These are phyloP conservation scores for Kryptolebias ocellatus DNA, from an alignment of 2,797 vertebrate genomes.

Conservation along the genomic window DNA sequence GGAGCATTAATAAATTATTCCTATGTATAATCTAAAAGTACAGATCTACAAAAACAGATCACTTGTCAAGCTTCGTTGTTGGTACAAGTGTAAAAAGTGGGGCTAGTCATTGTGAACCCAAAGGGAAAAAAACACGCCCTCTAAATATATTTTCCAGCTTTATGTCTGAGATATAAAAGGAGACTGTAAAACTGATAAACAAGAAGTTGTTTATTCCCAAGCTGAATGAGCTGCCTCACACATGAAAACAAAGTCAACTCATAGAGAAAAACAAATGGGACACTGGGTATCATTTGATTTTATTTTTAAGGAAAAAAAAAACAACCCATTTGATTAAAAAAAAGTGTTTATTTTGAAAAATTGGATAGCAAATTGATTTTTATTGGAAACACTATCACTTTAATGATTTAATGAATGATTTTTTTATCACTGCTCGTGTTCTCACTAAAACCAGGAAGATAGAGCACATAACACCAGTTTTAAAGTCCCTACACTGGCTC, in stretches of 20 bases:
- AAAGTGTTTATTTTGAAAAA: neutral
- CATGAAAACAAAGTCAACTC: conserved; percentile 3
- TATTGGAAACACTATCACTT: neutral
- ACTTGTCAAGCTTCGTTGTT: conserved; percentile 20
- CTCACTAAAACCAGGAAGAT: too few species aligned
- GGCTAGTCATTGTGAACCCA: conserved; percentile 17
- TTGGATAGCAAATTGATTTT: too few species aligned
- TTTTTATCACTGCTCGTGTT: too few species aligned
- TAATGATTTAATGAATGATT: too few species aligned
- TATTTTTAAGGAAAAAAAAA: neutral
- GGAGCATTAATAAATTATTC: neutral
- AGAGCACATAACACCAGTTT: too few species aligned
- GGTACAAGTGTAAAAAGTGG: conserved; percentile 14
- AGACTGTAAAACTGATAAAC: conserved; percentile 36
- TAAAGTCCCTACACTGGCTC: too few species aligned
- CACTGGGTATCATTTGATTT: neutral
- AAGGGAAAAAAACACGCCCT: conserved; percentile 12
- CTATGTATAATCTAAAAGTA: neutral
- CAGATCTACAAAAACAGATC: conserved; percentile 12
- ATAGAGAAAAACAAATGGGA: conserved; percentile 9
- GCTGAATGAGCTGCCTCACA: conserved; percentile 5
- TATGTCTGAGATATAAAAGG: conserved; percentile 36
- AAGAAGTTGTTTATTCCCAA: conserved; percentile 14
- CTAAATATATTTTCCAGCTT: conserved; percentile 25
- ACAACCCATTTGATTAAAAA: neutral